Base-by-base conservation (phyloP, 2,797 vertebrate species). In the Artibeus lituratus region DNA sequence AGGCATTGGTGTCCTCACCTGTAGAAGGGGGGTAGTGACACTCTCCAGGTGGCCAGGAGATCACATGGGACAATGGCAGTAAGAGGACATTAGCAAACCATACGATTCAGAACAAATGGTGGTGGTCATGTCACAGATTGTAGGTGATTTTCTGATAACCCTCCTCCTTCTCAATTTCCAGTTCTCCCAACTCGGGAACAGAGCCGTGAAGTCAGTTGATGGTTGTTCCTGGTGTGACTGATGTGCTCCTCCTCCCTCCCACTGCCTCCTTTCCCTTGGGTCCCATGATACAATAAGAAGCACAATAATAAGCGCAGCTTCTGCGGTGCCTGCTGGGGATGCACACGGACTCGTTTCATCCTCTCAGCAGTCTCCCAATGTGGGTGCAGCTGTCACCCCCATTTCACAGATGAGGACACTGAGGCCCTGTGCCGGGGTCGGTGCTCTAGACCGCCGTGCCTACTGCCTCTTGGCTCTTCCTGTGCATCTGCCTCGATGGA, bases 371-470 rank as follows among this genome's bases (percentile, higher is more conserved):
- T 32, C 18, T 84, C 8, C 29, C 21, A 10, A 26, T 4, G 19
- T 57, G 35, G 42, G 11, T 39, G 37, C 3, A 9, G 37, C 18
- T 35, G 19, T 57, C 78, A 39, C 0, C 32, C 49, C 16, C 5
- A 3, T 90, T 67, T 94, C 82, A 51, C 24, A 73, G 59, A 35
- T 44, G 76, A 87, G 53, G 72, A 94, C 51, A 62, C 73, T 16
- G 55, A 94, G 72, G 59, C 3, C 29, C 21, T 16, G 35, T 57
- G 24, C 53, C 8, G 1, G 74, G 49, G 15, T n/a, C 81, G 65
- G 37, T 78, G 67, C 21, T 39, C n/a, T 3, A n/a, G 77, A 18
- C 39, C 32, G 0, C 1, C 0, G 73, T 0, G 47, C 53, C 59
- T 11, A 0, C 35, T 2, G 24, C 16, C 14, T 35, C 57, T 49